Conservation (phyloP, 2,888 invertebrate genomes). For the Tuberolachnus salignus region DNA sequence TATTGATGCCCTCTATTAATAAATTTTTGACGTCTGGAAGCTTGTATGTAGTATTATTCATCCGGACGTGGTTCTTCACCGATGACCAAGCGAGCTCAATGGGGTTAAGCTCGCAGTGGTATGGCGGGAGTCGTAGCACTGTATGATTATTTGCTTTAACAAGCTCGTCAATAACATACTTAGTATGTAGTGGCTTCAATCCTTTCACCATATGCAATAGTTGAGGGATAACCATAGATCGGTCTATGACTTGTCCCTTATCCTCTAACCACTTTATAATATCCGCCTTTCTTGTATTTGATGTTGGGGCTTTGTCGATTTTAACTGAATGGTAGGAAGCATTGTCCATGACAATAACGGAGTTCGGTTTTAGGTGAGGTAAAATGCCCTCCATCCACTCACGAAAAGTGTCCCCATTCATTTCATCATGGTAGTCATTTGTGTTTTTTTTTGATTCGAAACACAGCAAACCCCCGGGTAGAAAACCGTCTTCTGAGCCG, state of each 20-base stretch:
- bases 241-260: not conserved
- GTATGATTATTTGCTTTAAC: not conserved
- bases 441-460: not conserved
- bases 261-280: not conserved
- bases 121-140: not conserved
- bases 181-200: not conserved
- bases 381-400: too few species aligned
- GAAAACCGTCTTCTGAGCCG: too few species aligned
- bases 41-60: not conserved
- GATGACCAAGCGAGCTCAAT: not conserved
- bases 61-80: not conserved
- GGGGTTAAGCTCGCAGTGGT: not conserved
- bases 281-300: not conserved
- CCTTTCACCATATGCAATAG: not conserved
- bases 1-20: not conserved
- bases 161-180: not conserved
- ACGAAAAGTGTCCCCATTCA: not conserved
- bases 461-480: too few species aligned
- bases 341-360: too few species aligned
- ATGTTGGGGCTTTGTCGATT: not conserved
- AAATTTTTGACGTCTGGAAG: not conserved
- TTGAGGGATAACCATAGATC: not conserved
- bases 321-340: too few species aligned
- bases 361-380: too few species aligned
- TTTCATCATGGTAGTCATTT: constrained; percentile 11